phyloP scores from a whole-genome alignment of 2,113 vertebrate genomes.

The Cacatua alba region DNA sequence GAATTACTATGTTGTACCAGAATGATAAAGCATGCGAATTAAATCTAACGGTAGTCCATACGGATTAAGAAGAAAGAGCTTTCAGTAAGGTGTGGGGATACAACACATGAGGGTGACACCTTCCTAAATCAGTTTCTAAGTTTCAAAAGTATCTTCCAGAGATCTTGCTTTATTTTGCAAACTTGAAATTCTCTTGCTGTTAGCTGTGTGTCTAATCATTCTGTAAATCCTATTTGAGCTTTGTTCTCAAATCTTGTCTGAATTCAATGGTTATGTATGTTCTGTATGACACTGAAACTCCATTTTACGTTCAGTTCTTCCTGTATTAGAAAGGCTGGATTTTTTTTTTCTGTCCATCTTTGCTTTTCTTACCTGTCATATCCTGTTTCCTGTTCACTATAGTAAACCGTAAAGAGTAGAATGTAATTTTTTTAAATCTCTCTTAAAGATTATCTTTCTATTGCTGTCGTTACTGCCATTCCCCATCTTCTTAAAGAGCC shows the following conservation, averaged over 20 bases:
- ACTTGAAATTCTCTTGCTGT: neutral
- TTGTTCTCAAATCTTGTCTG: neutral
- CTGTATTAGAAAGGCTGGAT: neutral
- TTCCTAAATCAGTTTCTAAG: neutral
- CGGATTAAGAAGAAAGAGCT: neutral
- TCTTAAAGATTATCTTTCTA: neutral
- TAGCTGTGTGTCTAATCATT: neutral
- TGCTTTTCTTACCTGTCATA: neutral
- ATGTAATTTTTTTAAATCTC: neutral
- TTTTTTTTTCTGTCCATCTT: neutral
- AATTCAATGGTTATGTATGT: neutral
- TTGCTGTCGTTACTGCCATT: neutral
- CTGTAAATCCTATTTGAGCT: neutral
- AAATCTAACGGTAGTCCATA: neutral
- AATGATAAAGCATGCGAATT: neutral
- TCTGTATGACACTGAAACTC: neutral
- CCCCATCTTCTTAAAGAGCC: neutral
- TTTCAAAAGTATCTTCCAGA: neutral
- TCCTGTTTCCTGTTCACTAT: neutral
- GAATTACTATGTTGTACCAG: neutral
- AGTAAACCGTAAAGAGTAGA: neutral
- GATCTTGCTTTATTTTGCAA: neutral
- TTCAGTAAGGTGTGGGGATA: neutral
- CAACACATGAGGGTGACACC: neutral
- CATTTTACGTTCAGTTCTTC: neutral